phyloP scores from a whole-genome alignment of 1,140 invertebrate genomes.

The Orchesella cincta region DNA sequence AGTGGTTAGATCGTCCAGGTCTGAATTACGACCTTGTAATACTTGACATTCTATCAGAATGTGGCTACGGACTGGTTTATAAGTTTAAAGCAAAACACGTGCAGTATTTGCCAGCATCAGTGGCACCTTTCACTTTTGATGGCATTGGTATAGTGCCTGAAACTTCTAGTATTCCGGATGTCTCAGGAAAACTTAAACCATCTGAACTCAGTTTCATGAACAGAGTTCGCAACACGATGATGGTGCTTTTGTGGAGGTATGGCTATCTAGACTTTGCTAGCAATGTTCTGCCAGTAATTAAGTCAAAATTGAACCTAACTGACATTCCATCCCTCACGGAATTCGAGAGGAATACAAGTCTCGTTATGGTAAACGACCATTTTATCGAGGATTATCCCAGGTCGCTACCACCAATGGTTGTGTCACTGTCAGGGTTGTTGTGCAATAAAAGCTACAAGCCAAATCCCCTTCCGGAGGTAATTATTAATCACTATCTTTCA shows the following conservation, averaged over 20 bases:
- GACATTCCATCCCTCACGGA: not conserved
- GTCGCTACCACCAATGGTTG: not conserved
- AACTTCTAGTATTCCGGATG: not conserved
- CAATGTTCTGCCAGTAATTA: not conserved
- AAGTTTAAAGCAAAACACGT: constrained; percentile 11
- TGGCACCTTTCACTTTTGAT: not conserved
- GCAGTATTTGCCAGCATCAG: not conserved
- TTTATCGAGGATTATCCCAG: constrained; percentile 7
- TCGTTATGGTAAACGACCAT: not conserved
- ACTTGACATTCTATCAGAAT: not conserved
- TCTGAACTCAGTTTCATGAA: not conserved
- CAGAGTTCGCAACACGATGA: not conserved
- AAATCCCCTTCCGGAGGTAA: not conserved
- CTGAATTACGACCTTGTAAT: not conserved
- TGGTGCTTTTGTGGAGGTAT: not conserved
- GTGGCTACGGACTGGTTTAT: not conserved
- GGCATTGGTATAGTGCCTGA: not conserved
- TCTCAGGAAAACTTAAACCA: not conserved
- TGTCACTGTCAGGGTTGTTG: not conserved
- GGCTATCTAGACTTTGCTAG: not conserved
- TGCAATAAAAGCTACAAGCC: not conserved
- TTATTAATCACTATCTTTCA: no score
- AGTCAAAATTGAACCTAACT: not conserved
- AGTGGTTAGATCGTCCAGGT: not conserved
- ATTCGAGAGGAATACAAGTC: not conserved